Evolutionary conservation across 1,140 invertebrate species (phyloP), one percentile per base, ranked within the genome.

Genomic region (Drosophila prosaltans): DNA sequence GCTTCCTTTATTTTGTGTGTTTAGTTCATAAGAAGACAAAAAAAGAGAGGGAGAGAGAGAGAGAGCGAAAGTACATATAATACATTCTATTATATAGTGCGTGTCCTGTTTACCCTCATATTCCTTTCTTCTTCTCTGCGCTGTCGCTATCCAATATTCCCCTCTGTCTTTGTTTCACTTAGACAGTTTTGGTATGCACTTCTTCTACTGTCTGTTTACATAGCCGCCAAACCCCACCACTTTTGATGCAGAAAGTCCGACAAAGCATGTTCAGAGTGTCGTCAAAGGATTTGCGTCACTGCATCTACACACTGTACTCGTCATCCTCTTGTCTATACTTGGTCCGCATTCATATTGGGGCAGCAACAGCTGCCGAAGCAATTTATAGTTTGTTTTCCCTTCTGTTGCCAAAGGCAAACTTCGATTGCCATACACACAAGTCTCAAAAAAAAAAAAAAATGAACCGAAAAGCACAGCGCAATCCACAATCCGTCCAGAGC

Each of bases 241-340:
- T 78, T 75, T 43, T 54, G 32, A 60, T 64, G 70, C 66, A 45
- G 43, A 59, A 55, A 41, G 62, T 60, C 67, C 57, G 65, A 54
- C 62, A 79, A 60, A 28, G 65, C 71, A 73, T 70, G 72, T 48
- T 67, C 55, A 30, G 45, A 66, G 65, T 77, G 65, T 83, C 70
- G 65, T 89, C 77, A 89, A 74, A 80, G 76, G 76, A 78, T 70
- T 80, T 86, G 72, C 68, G 70, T 78, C 80, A 80, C 54, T 76
- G 30, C 58, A 69, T 68, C 24, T 36, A 11, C 40, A 36, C 61
- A 51, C 28, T 41, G 11, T 65, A 36, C 45, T 26, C 51, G 6
- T 36, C 32, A 1, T 36, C 32, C 3, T 36, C 57, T 69, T 16
- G 30, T 59, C n/a, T 71, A 40, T 54, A 21, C 40, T 28, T 11